Evolutionary conservation across 2,797 vertebrate species (phyloP), one percentile per base, ranked within the genome.

Genomic region (Botia almorhae): DNA sequence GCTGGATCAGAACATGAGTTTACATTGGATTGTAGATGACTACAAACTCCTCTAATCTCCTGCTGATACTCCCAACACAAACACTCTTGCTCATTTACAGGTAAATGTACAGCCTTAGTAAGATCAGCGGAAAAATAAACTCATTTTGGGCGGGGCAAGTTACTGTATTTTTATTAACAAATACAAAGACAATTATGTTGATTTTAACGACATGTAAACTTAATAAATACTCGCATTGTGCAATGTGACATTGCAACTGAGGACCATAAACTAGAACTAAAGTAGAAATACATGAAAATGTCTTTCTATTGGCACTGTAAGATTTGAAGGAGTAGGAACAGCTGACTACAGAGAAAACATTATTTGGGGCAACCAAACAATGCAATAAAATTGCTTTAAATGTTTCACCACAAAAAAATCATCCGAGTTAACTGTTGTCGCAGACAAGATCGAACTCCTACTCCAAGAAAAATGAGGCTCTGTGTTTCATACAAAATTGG

Each of bases 401-500:
- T n/a, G 50, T n/a, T 26, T 23, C 51, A n/a, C 74, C 51, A 14
- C 51, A 56, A 68, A 76, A 16, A 16, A 26, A 17, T 58, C 50
- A 56, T 56, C 19, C 0, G 14, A 76, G 16, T 68, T 26, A 76
- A n/a, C 63, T 10, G 29, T 67, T 39, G 14, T 56, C 19, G 56
- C 21, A 76, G 64, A 76, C 63, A 68, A 68, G 64, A 76, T 23
- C 43, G 61, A 77, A 56, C 64, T 68, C 36, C 63, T 43, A 4
- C 64, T 12, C 1, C 51, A 69, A 77, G 65, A 77, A 67, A 77
- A 77, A 77, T 19, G 75, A 69, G 75, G 2, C 4, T 17, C 75
- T 58, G 36, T 1, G 6, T 80, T 74, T 69, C 17, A 23, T 16
- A 70, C 61, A 48, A 70, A 69, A 70, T 74, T 48, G 56, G 48